Evolutionary conservation across 2,888 invertebrate genomes (phyloP), one percentile per base, ranked within the genome.

Genomic region (Molorchus minor): DNA sequence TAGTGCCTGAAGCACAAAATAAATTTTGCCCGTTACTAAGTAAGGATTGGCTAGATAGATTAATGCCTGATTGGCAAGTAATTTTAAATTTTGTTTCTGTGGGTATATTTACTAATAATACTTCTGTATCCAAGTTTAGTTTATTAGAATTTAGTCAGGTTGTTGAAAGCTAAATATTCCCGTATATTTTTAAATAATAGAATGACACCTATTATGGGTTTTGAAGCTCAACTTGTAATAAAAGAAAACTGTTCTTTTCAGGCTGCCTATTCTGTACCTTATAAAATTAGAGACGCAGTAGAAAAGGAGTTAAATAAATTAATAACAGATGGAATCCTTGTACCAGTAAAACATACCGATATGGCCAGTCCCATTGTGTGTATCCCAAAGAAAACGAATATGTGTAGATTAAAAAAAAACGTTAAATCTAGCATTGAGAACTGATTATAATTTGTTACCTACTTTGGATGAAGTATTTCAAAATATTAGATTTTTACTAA

Each of bases 371-470:
- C 76, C 3, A 72, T 76, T 3, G 72, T 76, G 0, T 58, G 73
- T 36, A 73, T 76, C 2, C 71, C 69, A 16, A 75, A 77, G 47
- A 63, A 52, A 36, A 66, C 36, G 76, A 46, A 64, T 77, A n/a
- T 76, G 75, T 60, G 69, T 73, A 2, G 73, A 79, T 68, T 74
- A 70, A 38, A 75, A 74, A 55, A 62, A 60, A 41, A 72, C 75
- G 0, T 8, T 71, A 10, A 75, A 75, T 58, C 53, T 55, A 36
- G 58, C 49, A 10, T 52, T 73, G 7, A 58, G 71, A 33, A 60
- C 62, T 16, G 71, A 75, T 16, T 69, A 72, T 38, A 74, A 71
- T 46, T 72, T 72, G 8, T 65, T 77, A 51, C 75, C 75, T 1
- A 51, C 61, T 47, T 62, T 68, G 12, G 73, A 74, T 17, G 73